Percentiles rank a stretch among this genome's conserved stretches.
Conservation (phyloP, 2,797 vertebrate genomes). For the Poliocrania exsul region DNA sequence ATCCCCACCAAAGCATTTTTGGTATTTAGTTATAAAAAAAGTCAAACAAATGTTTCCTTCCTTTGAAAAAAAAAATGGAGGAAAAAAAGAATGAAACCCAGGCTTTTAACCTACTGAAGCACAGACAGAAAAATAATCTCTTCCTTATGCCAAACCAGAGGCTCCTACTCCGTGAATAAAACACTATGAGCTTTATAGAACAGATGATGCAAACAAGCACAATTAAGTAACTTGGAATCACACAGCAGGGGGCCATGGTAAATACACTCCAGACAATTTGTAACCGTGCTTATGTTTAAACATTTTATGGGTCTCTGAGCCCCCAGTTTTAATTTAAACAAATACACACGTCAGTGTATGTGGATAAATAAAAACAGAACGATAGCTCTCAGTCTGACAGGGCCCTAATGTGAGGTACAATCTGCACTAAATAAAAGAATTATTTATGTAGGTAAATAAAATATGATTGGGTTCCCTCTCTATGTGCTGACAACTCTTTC, state of each 20-base stretch:
- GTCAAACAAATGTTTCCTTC: accelerated
- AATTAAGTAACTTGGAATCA: slow-evolving; percentile 42
- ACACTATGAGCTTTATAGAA: not conserved
- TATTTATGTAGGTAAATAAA: not conserved
- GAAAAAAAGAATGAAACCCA: not conserved
- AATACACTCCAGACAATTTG: slow-evolving; percentile 58
- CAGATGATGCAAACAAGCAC: slow-evolving; percentile 58
- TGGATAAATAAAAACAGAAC: not conserved
- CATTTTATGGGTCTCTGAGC: not conserved
- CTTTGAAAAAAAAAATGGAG: not conserved
- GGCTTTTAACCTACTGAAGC: not conserved
- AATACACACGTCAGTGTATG: not conserved
- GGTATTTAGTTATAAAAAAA: not conserved
- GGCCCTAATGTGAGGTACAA: not conserved
- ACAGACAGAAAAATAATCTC: not conserved
- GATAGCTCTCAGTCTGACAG: not conserved
- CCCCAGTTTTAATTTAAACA: slow-evolving; percentile 50
- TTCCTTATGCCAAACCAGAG: not conserved
- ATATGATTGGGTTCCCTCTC: not conserved
- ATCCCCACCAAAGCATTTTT: not conserved
- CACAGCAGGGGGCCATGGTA: slow-evolving; percentile 38
- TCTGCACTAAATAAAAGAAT: not conserved
- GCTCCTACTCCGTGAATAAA: not conserved
- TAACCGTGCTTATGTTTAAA: slow-evolving; percentile 21
- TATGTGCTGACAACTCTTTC: not conserved